phyloP scores from a whole-genome alignment of 2,113 vertebrate genomes.

The Brachypodius melanocephalos region DNA sequence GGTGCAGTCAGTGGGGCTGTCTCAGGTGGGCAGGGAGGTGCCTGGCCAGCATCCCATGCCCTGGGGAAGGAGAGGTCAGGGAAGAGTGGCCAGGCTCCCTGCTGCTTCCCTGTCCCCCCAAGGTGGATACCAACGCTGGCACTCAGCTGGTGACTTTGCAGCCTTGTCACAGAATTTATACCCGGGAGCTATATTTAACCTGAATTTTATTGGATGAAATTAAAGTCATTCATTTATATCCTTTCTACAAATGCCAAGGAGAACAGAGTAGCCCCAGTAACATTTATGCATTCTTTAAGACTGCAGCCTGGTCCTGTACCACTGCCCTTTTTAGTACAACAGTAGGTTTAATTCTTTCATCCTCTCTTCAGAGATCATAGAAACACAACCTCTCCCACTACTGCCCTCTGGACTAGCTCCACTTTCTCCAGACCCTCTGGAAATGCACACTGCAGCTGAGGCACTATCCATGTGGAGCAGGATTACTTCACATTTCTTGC shows the following conservation, averaged over 20 bases:
- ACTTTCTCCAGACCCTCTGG: background rate
- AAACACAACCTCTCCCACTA: background rate
- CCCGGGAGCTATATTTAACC: fast-evolving
- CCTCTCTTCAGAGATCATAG: background rate
- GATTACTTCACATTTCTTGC: background rate
- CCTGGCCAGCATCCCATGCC: fast-evolving
- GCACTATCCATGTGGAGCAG: background rate
- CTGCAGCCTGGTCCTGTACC: background rate
- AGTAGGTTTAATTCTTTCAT: background rate
- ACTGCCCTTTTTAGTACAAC: background rate
- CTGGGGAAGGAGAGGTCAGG: background rate
- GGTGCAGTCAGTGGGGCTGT: background rate
- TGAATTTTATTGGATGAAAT: background rate
- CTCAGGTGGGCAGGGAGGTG: background rate
- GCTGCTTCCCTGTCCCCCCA: background rate
- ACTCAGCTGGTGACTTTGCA: background rate
- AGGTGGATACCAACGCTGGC: fast-evolving
- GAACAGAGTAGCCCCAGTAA: background rate
- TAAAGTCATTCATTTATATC: background rate
- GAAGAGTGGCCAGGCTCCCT: background rate
- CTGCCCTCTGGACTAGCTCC: background rate
- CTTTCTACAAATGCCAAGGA: background rate
- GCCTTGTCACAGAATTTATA: background rate
- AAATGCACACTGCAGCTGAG: background rate
- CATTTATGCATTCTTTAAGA: background rate